Evolutionary conservation across 2,797 vertebrate species (phyloP), one percentile per base, ranked within the genome.

Genomic region (Lagorchestes hirsutus): DNA sequence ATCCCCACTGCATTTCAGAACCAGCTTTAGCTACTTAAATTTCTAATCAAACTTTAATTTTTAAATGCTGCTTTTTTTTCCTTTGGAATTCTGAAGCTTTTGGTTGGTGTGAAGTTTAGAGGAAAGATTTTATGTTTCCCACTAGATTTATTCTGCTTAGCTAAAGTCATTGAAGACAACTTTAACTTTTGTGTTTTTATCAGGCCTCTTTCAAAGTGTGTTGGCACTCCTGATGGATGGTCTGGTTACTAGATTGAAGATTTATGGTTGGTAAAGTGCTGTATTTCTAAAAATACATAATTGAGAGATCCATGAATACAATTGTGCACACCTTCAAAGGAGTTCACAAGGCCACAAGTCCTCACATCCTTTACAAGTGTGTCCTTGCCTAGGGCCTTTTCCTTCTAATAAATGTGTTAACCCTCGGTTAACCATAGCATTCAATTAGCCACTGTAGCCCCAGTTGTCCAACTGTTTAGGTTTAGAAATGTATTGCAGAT

Each of bases 1-100:
- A 93, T 93, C 12, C 28, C 29, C 74, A 54, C 18, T 90, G 94
- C 74, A 40, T 96, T 54, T 62, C 57, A 92, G 27, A 55, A 90
- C 40, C 52, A 94, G 27, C 11, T 94, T 55, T 82, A 91, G 10
- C 16, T 92, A 95, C 95, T 93, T 90, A 95, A 18, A 90, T 92
- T 12, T 31, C 56, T 34, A 74, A 87, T 90, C 54, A 54, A 31
- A 57, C 54, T 93, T 62, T 93, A 93, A 91, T 59, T 62, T 28
- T 3, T 3, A 92, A 95, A 74, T 93, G 16, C 3, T 18, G 40
- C 29, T 58, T 40, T 50, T 55, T 82, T 87, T 87, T 92, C 24
- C 91, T 67, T 54, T 55, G n/a, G 0, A 34, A 95, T 11, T 59
- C 18, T 91, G 5, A 96, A 62, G 10, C 54, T 29, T 92, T 40